Evolutionary conservation across 2,888 invertebrate species (phyloP).

Genomic region (Dicycla oo): DNA sequence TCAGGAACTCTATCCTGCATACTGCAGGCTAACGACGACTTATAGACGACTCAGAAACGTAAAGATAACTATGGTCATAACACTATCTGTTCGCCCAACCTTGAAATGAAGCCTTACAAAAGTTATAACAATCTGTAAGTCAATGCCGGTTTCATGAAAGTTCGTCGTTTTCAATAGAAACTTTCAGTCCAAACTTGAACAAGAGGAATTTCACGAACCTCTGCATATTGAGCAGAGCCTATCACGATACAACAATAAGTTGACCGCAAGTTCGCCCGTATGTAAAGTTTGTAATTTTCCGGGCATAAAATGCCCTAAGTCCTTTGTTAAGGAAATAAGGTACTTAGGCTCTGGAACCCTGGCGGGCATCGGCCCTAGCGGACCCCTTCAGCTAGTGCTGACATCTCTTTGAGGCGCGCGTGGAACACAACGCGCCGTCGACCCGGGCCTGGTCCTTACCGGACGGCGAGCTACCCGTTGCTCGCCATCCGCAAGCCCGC

Average conservation of each 20-base stretch:
- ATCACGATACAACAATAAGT: conserved; percentile 2
- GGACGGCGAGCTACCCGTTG: too few relatives aligned
- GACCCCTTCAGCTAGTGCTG: too few relatives aligned
- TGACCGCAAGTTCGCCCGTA: background rate
- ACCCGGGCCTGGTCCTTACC: too few relatives aligned
- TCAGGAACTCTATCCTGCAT: too few relatives aligned
- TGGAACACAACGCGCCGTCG: too few relatives aligned
- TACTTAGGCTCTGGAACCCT: too few relatives aligned
- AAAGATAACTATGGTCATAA: background rate
- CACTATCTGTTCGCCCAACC: conserved; percentile 6
- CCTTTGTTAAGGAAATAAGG: conserved; percentile 12
- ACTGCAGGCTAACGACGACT: too few relatives aligned
- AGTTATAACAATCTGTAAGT: conserved; percentile 41
- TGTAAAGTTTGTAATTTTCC: conserved; percentile 21
- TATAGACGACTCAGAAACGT: background rate
- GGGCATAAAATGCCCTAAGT: background rate
- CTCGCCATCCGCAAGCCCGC: too few relatives aligned
- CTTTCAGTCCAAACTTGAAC: conserved; percentile 33
- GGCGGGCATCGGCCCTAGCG: too few relatives aligned
- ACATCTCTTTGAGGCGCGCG: too few relatives aligned
- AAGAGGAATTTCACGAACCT: conserved; percentile 21
- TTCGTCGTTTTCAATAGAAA: conserved; percentile 48
- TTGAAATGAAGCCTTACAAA: conserved; percentile 32
- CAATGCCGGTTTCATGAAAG: conserved; percentile 26
- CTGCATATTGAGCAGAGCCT: conserved; percentile 7